Percentiles rank a stretch among this genome's conserved stretches.
Conservation (phyloP, 2,888 invertebrate genomes). For the Sinodicranocentrus sp. region DNA sequence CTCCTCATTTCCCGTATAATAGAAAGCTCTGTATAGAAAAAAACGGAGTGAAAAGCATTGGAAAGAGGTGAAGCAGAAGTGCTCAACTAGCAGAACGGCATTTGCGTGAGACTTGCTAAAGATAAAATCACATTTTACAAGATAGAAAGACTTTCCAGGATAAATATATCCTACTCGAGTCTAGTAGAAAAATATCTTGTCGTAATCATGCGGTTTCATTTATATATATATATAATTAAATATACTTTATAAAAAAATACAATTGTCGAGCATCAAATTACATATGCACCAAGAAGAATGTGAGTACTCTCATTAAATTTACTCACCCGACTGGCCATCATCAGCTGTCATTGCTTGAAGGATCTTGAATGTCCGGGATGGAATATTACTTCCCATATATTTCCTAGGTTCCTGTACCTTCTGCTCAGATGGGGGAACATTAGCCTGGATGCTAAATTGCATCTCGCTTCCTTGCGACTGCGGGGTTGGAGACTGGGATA, state of each 20-base stretch:
- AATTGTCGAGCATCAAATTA: too few relatives aligned
- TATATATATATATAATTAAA: too few relatives aligned
- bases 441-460: constrained; percentile 37
- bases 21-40: too few relatives aligned
- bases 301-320: constrained; percentile 54
- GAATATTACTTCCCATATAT: constrained; percentile 88
- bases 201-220: too few relatives aligned
- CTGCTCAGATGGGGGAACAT: constrained; percentile 84
- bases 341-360: constrained; percentile 89
- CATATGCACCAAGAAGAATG: too few relatives aligned
- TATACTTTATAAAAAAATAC: too few relatives aligned
- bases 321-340: constrained; percentile 79
- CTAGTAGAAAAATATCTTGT: too few relatives aligned
- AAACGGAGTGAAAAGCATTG: constrained; percentile 15
- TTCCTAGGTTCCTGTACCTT: constrained; percentile 84
- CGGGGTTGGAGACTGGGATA: constrained; percentile 67
- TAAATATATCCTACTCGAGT: too few relatives aligned
- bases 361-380: constrained; percentile 88
- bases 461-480: constrained; percentile 63
- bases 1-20: too few relatives aligned
- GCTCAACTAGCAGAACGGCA: constrained; percentile 31
- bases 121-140: background rate
- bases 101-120: constrained; percentile 5
- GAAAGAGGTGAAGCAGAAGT: constrained; percentile 36
- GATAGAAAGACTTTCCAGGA: background rate